Conservation (phyloP, 30 jellyfish, hydroid and myxozoan genomes). For the Hydractinia symbiolongicarpus region DNA sequence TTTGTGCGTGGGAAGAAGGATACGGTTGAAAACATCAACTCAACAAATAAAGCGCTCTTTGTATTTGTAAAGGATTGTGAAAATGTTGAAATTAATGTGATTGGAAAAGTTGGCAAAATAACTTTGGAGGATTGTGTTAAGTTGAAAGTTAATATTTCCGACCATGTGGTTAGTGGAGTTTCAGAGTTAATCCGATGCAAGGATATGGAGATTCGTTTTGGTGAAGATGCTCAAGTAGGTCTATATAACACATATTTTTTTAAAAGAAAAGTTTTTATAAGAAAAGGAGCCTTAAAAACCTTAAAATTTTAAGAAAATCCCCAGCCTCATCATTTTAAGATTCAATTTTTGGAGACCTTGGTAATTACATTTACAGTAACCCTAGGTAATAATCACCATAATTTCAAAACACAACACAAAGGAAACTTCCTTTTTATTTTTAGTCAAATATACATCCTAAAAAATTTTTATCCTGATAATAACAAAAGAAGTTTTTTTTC, state of each 20-base stretch:
- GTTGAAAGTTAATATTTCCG: conserved; percentile 23
- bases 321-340: too few species aligned
- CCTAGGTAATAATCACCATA: too few species aligned
- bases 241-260: background rate
- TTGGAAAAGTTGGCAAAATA: conserved; percentile 85
- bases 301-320: too few species aligned
- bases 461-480: too few species aligned
- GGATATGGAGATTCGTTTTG: conserved; percentile 18
- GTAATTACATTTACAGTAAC: too few species aligned
- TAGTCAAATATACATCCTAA: too few species aligned
- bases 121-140: conserved; percentile 48
- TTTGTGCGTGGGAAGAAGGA: conserved; percentile 37
- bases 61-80: conserved; percentile 54
- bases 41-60: conserved; percentile 61
- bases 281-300: too few species aligned
- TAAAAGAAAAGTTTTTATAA: too few species aligned
- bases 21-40: conserved; percentile 36
- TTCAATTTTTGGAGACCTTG: too few species aligned
- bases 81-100: conserved; percentile 40
- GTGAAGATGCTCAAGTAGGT: conserved; percentile 57
- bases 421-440: too few species aligned
- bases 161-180: conserved; percentile 67
- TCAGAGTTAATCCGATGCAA: conserved; percentile 53
- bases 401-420: too few species aligned
- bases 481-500: too few species aligned